Evolutionary conservation across 2,113 vertebrate genomes (phyloP), one percentile per base, ranked within the genome.

Genomic region (Mixornis gularis): DNA sequence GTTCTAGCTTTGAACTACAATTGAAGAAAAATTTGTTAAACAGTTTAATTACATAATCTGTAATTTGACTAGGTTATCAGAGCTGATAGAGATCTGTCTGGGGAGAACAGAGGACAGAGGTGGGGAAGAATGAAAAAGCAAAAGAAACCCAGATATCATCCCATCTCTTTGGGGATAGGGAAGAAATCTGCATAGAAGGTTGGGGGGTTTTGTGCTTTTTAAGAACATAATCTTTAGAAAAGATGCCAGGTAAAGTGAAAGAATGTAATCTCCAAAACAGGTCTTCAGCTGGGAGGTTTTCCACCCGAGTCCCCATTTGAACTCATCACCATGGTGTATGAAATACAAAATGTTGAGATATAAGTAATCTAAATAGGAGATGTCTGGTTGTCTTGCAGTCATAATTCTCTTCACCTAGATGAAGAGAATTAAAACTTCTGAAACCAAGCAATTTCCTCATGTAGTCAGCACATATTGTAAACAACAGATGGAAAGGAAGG

Each of bases 121-220:
- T 4, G 10, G 38, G 73, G 36, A 70, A 68, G 30, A 80, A 55
- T 32, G 7, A 51, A 83, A 72, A 77, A 40, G 2, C 17, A 52
- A 36, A 82, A 40, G 18, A 80, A 66, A 44, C 16, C 6, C 16
- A n/a, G 32, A 30, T 76, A 7, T 41, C 32, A 12, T 27, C 4
- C 3, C 2, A 2, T 70, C 30, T 70, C 7, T 21, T 1, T 0
- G 2, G 10, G 22, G 16, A 65, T 27, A 22, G 18, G 20, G 26
- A 80, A 79, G 26, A 29, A 69, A 62, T 22, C 20, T 46, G 32
- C 32, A 12, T 21, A 18, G 10, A 34, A 16, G 2, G 9, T 52
- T 52, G 25, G 25, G 3, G 13, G 0, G 4, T 43, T 58, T 53
- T 73, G 12, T 53, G 34, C 41, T n/a, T 69, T 73, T 69, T 71